These are phyloP conservation scores for Eurois occulta DNA, from an alignment of 2,888 invertebrate genomes.

Conservation along the genomic window DNA sequence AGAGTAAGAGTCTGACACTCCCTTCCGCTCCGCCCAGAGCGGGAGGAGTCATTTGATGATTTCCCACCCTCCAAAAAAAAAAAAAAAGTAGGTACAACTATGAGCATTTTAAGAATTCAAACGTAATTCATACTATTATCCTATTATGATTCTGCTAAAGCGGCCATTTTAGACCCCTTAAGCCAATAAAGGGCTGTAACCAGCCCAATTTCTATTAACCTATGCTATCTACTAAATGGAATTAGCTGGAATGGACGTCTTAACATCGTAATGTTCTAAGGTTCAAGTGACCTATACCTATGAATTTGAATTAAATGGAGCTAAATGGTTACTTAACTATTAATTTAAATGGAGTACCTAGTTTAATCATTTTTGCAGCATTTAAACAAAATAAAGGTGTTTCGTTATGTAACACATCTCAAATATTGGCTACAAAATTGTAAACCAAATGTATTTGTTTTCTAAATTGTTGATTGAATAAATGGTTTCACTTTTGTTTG, in stretches of 20 bases:
- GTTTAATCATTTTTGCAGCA: not conserved
- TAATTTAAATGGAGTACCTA: not conserved
- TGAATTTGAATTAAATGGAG: slow-evolving; percentile 31
- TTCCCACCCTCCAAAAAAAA: too few relatives aligned
- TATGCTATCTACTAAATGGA: slow-evolving; percentile 41
- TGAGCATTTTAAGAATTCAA: too few relatives aligned
- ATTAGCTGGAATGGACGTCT: slow-evolving; percentile 46
- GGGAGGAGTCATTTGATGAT: too few relatives aligned
- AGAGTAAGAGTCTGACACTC: too few relatives aligned
- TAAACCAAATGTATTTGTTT: not conserved
- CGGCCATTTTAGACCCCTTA: too few relatives aligned
- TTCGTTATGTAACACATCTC: not conserved
- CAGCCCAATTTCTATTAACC: slow-evolving; percentile 38
- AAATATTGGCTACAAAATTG: not conserved
- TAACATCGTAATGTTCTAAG: slow-evolving; percentile 36
- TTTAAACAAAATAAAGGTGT: not conserved
- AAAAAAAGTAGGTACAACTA: too few relatives aligned
- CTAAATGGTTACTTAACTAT: slow-evolving; percentile 19
- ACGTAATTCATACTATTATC: too few relatives aligned
- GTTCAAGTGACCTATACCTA: slow-evolving; percentile 24
- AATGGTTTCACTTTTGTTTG: slow-evolving; percentile 9
- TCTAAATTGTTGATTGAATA: not conserved
- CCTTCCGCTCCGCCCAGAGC: too few relatives aligned
- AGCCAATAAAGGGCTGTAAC: not conserved
- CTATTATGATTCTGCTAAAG: too few relatives aligned